Base-by-base conservation (phyloP, 92 coral and sea anemone species). In the Epizoanthus illoricatus region DNA sequence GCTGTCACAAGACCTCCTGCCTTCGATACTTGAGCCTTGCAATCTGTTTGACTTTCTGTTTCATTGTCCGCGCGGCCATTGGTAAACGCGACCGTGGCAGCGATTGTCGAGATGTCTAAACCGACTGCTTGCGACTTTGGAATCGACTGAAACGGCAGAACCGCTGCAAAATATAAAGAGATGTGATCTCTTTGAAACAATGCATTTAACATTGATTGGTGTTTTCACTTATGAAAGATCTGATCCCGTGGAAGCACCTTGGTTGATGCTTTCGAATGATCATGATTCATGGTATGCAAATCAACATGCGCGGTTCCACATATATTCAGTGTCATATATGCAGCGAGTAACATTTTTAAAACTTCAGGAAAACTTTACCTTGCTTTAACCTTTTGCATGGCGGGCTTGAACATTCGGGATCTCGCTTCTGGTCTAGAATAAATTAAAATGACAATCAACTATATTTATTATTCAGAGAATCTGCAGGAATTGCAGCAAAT, bases 361-460 rank as follows among this genome's bases (percentile, higher is more conserved):
- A 75, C 0, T 69, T 43, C 43, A 61, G 1, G 24, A 33, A 73
- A 49, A 58, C 49, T 54, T 49, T 65, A 97, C 99, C 99, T 90
- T 97, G 99, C 61, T 97, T 97, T 0, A 97, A 88, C 56, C 98
- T 85, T 84, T 97, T 97, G 80, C 97, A 97, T 5, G 99, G 99
- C n/a, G 99, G 99, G 59, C 99, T 97, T 45, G 94, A 80, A 79
- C 99, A 91, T 43, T 86, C 92, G 52, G 69, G 80, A 63, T 78
- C 82, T 43, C 42, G 64, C 42, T 63, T 78, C 71, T 63, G 59
- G 8, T 78, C 82, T 78, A 42, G 65, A 78, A 62, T 21, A 63
- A 3, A 78, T 4, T 19, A 17, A 43, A 19, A 43, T 12, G n/a
- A 33, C 4, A 41, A 40, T 62, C 15, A 61, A 58, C 5, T 71